These are phyloP conservation scores for Rhamnusium bicolor DNA, from an alignment of 2,888 invertebrate genomes.

Conservation along the genomic window DNA sequence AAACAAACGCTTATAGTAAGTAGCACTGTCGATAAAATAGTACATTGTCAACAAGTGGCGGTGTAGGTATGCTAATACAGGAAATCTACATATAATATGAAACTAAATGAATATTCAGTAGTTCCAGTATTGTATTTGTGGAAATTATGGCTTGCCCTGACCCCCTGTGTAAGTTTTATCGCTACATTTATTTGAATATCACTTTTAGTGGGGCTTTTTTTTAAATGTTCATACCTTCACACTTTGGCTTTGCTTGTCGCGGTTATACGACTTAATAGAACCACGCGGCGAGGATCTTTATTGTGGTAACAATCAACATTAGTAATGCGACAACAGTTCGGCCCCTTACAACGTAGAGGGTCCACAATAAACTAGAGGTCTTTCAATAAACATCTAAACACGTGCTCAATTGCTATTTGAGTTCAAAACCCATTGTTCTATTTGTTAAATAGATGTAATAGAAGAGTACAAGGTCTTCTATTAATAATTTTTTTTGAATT, in stretches of 20 bases:
- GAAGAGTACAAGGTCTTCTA: slow-evolving; percentile 27
- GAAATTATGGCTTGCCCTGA: slow-evolving; percentile 65
- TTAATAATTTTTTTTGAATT: neutral
- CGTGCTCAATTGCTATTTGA: slow-evolving; percentile 44
- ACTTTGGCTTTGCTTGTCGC: slow-evolving; percentile 24
- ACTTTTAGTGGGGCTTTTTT: neutral
- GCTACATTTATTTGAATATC: slow-evolving; percentile 26
- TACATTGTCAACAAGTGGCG: slow-evolving; percentile 64
- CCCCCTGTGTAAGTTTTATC: slow-evolving; percentile 52
- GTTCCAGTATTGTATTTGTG: slow-evolving; percentile 59
- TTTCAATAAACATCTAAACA: slow-evolving; percentile 36
- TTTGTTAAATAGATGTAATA: slow-evolving; percentile 41
- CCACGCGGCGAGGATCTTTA: slow-evolving; percentile 36
- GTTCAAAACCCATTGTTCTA: slow-evolving; percentile 38
- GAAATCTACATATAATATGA: slow-evolving; percentile 68
- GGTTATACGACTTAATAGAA: slow-evolving; percentile 35
- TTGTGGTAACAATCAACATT: slow-evolving; percentile 41
- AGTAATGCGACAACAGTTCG: slow-evolving; percentile 24
- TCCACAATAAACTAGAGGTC: slow-evolving; percentile 19
- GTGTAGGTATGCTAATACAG: slow-evolving; percentile 63
- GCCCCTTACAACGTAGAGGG: slow-evolving; percentile 32
- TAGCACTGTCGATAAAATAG: slow-evolving; percentile 49
- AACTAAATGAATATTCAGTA: slow-evolving; percentile 66
- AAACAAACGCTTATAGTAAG: slow-evolving; percentile 36
- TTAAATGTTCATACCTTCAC: neutral